phyloP scores from a whole-genome alignment of 35 echinoderm and acorn worm genomes.

The Lytechinus variegatus region DNA sequence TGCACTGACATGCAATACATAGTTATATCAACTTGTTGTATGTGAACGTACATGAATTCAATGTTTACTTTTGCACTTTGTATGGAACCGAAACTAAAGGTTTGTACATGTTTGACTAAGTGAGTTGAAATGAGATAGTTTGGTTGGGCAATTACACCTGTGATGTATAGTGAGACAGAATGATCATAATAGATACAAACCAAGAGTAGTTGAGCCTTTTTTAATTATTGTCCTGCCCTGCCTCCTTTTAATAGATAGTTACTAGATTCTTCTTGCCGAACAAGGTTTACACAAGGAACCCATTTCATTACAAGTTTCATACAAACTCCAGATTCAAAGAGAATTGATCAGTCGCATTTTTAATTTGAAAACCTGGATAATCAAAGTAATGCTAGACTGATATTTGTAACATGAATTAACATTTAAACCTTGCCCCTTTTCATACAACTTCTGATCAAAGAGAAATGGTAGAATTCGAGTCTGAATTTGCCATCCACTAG shows the following conservation, averaged over 20 bases:
- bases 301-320: not conserved
- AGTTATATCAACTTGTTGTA: not conserved
- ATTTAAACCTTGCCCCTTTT: no score
- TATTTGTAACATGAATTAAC: no score
- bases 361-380: no score
- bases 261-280: not conserved
- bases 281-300: not conserved
- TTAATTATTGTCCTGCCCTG: not conserved
- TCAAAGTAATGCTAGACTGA: no score
- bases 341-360: not conserved
- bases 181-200: not conserved
- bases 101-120: not conserved
- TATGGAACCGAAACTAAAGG: not conserved
- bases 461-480: no score
- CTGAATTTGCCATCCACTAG: no score
- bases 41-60: not conserved
- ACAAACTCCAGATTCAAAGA: not conserved
- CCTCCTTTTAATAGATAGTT: not conserved
- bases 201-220: no score
- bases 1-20: constrained; percentile 39
- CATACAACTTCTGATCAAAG: no score
- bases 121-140: not conserved
- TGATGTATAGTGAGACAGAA: not conserved
- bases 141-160: not conserved
- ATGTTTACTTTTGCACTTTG: not conserved